Percentiles rank a stretch among this genome's conserved stretches.
Evolutionary conservation across 2,797 vertebrate genomes (phyloP).

Genomic region (Fratercula arctica): DNA sequence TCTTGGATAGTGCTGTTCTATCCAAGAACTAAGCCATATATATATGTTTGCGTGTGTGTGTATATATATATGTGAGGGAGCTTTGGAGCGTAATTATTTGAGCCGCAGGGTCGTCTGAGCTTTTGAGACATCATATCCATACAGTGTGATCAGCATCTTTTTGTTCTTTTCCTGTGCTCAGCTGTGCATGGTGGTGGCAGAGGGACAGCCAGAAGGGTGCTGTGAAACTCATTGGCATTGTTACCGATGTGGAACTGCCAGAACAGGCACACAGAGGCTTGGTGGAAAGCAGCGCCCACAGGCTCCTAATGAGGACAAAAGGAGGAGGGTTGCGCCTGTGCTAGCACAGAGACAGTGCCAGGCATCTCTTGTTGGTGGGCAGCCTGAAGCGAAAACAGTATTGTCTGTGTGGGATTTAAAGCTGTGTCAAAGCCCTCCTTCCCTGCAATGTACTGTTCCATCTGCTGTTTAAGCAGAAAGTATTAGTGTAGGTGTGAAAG

Average conservation of each 20-base stretch:
- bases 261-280: not conserved
- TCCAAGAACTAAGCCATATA: not conserved
- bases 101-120: not conserved
- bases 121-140: not conserved
- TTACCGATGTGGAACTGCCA: not conserved
- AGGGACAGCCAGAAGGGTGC: not conserved
- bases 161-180: not conserved
- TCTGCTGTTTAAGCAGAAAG: not conserved
- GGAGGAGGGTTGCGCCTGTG: not conserved
- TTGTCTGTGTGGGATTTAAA: not conserved
- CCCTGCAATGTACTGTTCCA: not conserved
- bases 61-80: not conserved
- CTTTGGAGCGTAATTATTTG: not conserved
- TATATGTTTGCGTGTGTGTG: accelerated
- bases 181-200: not conserved
- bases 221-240: not conserved
- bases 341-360: not conserved
- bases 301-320: not conserved
- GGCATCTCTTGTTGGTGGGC: not conserved
- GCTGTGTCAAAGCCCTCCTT: not conserved
- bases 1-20: no score
- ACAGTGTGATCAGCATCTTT: not conserved
- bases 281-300: not conserved
- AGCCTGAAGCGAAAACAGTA: not conserved
- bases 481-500: not conserved